Evolutionary conservation across 1,140 invertebrate genomes (phyloP).

Genomic region (Coenobita brevimanus): DNA sequence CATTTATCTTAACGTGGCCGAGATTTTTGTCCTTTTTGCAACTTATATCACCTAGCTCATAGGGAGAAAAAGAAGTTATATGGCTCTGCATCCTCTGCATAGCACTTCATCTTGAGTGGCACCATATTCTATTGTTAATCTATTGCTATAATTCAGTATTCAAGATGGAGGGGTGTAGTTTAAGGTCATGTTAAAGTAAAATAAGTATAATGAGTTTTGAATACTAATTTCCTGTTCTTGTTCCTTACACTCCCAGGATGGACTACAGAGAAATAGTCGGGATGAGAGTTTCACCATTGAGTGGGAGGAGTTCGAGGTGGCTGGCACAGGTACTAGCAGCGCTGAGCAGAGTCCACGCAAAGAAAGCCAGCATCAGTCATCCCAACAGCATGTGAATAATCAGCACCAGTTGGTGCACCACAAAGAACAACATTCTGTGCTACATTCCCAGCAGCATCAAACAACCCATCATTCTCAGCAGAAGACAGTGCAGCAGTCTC

Average conservation of each 20-base stretch:
- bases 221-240: too few relatives aligned
- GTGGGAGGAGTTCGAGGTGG: constrained; percentile 88
- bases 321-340: constrained; percentile 49
- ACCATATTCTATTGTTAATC: too few relatives aligned
- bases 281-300: constrained; percentile 75
- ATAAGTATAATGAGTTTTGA: too few relatives aligned
- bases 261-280: constrained; percentile 26
- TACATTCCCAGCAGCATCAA: neutral
- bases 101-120: too few relatives aligned
- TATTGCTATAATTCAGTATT: too few relatives aligned
- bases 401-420: neutral
- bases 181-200: neutral
- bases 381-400: neutral
- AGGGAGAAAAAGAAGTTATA: too few relatives aligned
- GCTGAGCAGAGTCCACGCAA: constrained; percentile 59
- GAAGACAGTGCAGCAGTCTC: neutral
- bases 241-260: neutral
- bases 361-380: constrained; percentile 2
- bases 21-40: too few relatives aligned
- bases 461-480: neutral
- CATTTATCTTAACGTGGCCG: too few relatives aligned
- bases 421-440: neutral
- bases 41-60: too few relatives aligned
- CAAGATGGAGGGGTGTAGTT: neutral
- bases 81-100: too few relatives aligned